These are phyloP conservation scores for Eurystomus glaucurus DNA, from an alignment of 2,797 vertebrate species.

Conservation along the genomic window DNA sequence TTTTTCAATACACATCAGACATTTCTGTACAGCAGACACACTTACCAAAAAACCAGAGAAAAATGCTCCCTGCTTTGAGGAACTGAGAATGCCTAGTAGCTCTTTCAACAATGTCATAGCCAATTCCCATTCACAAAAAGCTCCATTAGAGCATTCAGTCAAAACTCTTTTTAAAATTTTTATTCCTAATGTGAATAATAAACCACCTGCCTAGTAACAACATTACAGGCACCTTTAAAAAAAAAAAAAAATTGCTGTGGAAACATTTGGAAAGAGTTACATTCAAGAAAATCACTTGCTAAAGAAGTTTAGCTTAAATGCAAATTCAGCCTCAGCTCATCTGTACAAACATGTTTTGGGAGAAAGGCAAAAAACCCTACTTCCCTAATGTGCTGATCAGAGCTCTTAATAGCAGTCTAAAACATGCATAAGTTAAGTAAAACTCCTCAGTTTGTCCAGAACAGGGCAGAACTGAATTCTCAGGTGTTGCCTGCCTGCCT, in stretches of 20 bases:
- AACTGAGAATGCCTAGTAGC: not conserved
- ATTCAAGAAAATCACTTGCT: not conserved
- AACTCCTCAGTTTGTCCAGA: not conserved
- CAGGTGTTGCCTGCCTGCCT: not conserved
- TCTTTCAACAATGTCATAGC: not conserved
- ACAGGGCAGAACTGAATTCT: not conserved
- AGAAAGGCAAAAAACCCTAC: not conserved
- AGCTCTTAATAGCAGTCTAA: not conserved
- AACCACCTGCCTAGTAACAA: not conserved
- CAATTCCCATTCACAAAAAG: not conserved
- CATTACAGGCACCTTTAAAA: not conserved
- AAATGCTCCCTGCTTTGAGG: not conserved
- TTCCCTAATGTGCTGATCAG: not conserved
- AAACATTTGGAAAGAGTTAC: not conserved
- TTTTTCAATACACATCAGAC: not conserved
- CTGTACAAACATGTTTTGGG: not conserved
- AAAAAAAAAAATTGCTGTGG: not conserved
- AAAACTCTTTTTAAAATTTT: not conserved
- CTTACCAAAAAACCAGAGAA: not conserved
- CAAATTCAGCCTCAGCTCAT: not conserved
- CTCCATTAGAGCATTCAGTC: not conserved
- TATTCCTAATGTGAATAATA: not conserved
- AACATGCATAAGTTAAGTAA: not conserved
- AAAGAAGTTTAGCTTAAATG: constrained; percentile 9
- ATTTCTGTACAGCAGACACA: not conserved